Evolutionary conservation across 2,113 vertebrate genomes (phyloP), one percentile per base, ranked within the genome.

Genomic region (Xiphophorus hellerii): DNA sequence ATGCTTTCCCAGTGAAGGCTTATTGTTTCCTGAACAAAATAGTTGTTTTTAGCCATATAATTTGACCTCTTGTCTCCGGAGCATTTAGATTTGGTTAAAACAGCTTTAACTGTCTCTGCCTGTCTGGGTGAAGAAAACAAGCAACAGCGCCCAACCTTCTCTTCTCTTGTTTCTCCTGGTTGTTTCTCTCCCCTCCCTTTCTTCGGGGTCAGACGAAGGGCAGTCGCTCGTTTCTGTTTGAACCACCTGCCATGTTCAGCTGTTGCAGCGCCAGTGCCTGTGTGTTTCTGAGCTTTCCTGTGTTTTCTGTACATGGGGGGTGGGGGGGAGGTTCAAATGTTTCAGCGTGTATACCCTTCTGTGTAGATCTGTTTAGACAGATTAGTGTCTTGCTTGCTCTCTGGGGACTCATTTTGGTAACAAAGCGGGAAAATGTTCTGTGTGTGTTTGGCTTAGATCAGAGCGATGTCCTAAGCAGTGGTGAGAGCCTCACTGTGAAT

Each of bases 191-290:
- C 15, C 69, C 61, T 69, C 35, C 54, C 76, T 2, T 12, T 37
- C 33, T 37, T 60, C 12, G 62, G 81, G 87, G 89, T 89, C 81
- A 78, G 61, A 79, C 62, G 69, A 29, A 80, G 83, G 87, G 83
- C 77, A 87, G 67, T 58, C 62, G 62, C 72, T 69, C 62, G 81
- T 83, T 86, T 79, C 63, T 28, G 69, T 78, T 51, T 75, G 68
- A 76, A 87, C 75, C 83, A 84, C 77, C 83, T 90, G 85, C 81
- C 81, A 82, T 82, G 72, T 86, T 88, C 79, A 74, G 69, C 85
- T 86, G 85, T 68, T 75, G 39, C 42, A 48, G 61, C n/a, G 7
- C 25, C 11, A 44, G 25, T 28, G 33, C 58, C 35, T 33, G 69
- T 48, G 44, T 48, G 44, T 48, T 17, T 48, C 4, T 48, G 14